These are phyloP conservation scores for Scaptodrosophila lebanonensis DNA, from an alignment of 1,140 invertebrate species.

Conservation along the genomic window DNA sequence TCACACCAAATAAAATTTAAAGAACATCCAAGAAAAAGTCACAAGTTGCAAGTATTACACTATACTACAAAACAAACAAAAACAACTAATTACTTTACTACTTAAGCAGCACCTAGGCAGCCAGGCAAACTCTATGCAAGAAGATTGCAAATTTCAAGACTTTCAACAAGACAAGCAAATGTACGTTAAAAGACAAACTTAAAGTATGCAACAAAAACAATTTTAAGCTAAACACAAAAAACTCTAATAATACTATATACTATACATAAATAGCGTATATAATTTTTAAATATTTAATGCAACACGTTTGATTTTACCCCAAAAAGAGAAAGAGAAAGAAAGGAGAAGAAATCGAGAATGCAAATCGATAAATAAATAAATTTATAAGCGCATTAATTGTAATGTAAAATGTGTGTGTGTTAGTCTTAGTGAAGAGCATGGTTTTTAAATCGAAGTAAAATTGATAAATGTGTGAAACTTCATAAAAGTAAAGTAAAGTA, in stretches of 20 bases:
- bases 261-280: conserved; percentile 36
- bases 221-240: conserved; percentile 57
- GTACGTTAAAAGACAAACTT: conserved; percentile 21
- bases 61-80: conserved; percentile 39
- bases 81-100: conserved; percentile 64
- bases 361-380: conserved; percentile 53
- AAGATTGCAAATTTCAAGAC: conserved; percentile 23
- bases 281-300: conserved; percentile 64
- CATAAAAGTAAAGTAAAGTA: conserved; percentile 41
- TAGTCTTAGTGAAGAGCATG: conserved; percentile 62
- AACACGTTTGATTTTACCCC: conserved; percentile 48
- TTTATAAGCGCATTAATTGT: conserved; percentile 46
- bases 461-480: conserved; percentile 36
- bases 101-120: conserved; percentile 53
- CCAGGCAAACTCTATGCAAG: conserved; percentile 59
- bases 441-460: conserved; percentile 61
- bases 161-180: conserved; percentile 42
- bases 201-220: conserved; percentile 39
- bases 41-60: conserved; percentile 67
- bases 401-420: conserved; percentile 70
- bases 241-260: conserved; percentile 4
- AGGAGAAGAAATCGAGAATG: conserved; percentile 15
- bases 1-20: conserved; percentile 23
- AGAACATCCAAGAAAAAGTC: conserved; percentile 35
- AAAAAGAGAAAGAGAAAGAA: conserved; percentile 8